phyloP scores from a whole-genome alignment of 2,113 vertebrate species.

The Montifringilla adamsi region DNA sequence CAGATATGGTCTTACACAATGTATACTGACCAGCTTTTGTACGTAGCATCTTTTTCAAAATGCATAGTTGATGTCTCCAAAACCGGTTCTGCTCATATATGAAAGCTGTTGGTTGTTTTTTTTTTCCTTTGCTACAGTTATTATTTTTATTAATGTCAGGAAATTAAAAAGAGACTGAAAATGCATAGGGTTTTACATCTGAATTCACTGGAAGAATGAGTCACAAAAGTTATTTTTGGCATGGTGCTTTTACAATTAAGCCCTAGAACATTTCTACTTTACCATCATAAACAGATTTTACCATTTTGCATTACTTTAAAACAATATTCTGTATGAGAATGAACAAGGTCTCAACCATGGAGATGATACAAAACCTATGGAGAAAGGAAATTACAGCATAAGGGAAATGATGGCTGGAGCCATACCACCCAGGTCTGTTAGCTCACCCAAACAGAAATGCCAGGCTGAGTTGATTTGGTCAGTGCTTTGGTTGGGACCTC shows the following conservation, averaged over 20 bases:
- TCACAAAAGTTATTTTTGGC: background rate
- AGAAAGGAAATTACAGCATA: slow-evolving; percentile 51
- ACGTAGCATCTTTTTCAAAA: background rate
- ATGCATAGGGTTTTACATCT: background rate
- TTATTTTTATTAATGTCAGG: slow-evolving; percentile 15
- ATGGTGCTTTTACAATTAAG: background rate
- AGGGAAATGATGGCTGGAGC: slow-evolving; percentile 50
- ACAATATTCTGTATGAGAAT: background rate
- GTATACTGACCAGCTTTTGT: background rate
- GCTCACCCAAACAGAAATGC: slow-evolving; percentile 42
- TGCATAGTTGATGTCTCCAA: background rate
- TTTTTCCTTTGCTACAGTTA: background rate
- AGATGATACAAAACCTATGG: slow-evolving; percentile 22
- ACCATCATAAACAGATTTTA: background rate
- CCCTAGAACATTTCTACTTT: background rate
- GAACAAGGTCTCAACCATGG: background rate
- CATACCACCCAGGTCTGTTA: slow-evolving; percentile 43
- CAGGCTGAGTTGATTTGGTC: slow-evolving; percentile 26
- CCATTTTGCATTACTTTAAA: background rate
- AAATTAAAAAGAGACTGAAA: slow-evolving; percentile 11
- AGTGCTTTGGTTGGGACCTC: background rate
- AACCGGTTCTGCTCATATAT: background rate
- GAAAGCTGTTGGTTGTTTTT: background rate
- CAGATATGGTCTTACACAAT: background rate
- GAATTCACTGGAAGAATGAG: background rate